Evolutionary conservation across 2,888 invertebrate genomes (phyloP).

Genomic region (Cistogaster globosa): DNA sequence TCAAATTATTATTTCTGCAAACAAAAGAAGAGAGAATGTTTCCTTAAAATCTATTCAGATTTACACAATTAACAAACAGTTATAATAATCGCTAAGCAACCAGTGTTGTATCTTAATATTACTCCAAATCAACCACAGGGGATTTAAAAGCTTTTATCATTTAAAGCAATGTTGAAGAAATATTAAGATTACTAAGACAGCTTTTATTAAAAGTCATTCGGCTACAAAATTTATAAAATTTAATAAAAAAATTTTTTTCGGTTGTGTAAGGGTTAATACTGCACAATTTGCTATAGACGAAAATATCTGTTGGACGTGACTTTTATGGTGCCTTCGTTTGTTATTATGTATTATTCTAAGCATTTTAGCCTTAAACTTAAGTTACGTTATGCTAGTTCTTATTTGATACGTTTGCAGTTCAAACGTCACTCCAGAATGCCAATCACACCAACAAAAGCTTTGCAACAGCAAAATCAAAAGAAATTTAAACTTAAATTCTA

Average conservation of each 20-base stretch:
- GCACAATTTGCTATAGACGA: constrained; percentile 58
- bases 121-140: too few species aligned
- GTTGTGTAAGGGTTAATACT: constrained; percentile 47
- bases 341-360: constrained; percentile 54
- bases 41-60: too few species aligned
- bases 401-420: constrained; percentile 70
- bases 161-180: too few species aligned
- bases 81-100: too few species aligned
- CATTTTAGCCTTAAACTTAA: constrained; percentile 62
- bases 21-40: too few species aligned
- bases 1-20: too few species aligned
- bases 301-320: constrained; percentile 63
- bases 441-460: constrained; percentile 62
- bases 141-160: too few species aligned
- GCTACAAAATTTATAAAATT: too few species aligned
- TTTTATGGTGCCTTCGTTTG: constrained; percentile 58
- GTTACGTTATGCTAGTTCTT: constrained; percentile 63
- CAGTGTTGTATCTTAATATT: too few species aligned
- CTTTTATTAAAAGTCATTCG: too few species aligned
- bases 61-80: too few species aligned
- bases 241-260: background rate
- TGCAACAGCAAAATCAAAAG: constrained; percentile 13
- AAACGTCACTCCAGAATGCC: constrained; percentile 68
- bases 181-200: too few species aligned
- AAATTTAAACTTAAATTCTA: constrained; percentile 37